A percentile compares a stretch with the other conserved stretches of the same genome.
Conservation (phyloP, 2,113 vertebrate genomes). For the Sebastes schlegelii region DNA sequence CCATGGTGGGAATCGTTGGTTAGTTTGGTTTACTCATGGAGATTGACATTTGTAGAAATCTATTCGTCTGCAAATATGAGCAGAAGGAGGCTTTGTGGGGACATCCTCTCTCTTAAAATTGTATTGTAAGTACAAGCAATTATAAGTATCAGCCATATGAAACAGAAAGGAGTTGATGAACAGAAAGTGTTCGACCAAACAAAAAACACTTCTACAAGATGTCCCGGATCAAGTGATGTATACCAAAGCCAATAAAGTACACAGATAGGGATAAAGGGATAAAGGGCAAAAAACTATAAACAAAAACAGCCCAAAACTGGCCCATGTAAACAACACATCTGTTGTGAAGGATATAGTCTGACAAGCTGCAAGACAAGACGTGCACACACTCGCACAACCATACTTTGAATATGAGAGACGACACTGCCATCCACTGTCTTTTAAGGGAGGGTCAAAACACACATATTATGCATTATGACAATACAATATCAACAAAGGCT, state of each 20-base stretch:
- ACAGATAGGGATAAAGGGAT: not conserved
- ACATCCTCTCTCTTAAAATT: not conserved
- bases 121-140: not conserved
- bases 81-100: not conserved
- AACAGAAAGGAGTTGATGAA: not conserved
- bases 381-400: not conserved
- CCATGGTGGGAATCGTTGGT: not conserved
- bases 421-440: constrained; percentile 24
- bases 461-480: not conserved
- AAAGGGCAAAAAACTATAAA: not conserved
- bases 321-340: constrained; percentile 24
- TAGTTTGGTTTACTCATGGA: not conserved
- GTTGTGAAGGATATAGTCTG: constrained; percentile 10
- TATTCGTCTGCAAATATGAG: not conserved
- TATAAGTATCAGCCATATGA: not conserved
- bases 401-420: constrained; percentile 23
- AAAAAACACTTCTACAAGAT: not conserved
- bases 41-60: not conserved
- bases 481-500: not conserved
- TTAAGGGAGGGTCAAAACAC: constrained; percentile 1
- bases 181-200: not conserved
- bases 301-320: not conserved
- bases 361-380: not conserved
- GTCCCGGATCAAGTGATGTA: not conserved
- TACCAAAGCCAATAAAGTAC: not conserved